Percentiles rank a stretch among this genome's conserved stretches.
Conservation (phyloP, 2,113 vertebrate species). For the Urocolius indicus region DNA sequence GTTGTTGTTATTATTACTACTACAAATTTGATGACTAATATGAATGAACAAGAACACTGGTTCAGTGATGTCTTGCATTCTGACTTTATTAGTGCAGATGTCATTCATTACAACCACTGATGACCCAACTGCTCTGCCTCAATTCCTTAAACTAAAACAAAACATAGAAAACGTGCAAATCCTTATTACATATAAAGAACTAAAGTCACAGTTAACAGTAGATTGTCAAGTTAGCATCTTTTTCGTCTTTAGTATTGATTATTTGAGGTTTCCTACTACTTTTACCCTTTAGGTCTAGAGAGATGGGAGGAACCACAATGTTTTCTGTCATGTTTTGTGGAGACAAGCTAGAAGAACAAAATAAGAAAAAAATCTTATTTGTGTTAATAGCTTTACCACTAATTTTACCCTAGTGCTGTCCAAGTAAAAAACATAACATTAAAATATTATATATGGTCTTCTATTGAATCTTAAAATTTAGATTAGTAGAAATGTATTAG, state of each 20-base stretch:
- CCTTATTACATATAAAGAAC: background rate
- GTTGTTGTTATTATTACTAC: background rate
- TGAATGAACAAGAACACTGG: background rate
- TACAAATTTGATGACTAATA: background rate
- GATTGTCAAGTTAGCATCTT: background rate
- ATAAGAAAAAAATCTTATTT: conserved; percentile 1
- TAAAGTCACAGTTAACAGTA: background rate
- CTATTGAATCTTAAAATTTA: background rate
- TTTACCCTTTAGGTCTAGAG: background rate
- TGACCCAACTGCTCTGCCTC: background rate
- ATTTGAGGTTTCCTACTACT: background rate
- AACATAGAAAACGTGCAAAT: background rate
- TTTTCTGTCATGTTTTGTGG: background rate
- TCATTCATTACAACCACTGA: background rate
- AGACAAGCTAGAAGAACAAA: background rate
- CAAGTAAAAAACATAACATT: background rate
- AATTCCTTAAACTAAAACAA: background rate
- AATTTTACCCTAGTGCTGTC: background rate
- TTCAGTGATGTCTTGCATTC: background rate
- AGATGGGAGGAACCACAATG: background rate
- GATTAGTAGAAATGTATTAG: background rate
- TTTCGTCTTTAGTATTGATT: background rate
- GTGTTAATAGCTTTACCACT: background rate
- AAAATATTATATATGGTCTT: background rate
- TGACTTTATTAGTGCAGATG: background rate